A percentile compares a stretch with the other conserved stretches of the same genome.
Conservation (phyloP, 2,113 vertebrate genomes). For the Saimiri boliviensis region DNA sequence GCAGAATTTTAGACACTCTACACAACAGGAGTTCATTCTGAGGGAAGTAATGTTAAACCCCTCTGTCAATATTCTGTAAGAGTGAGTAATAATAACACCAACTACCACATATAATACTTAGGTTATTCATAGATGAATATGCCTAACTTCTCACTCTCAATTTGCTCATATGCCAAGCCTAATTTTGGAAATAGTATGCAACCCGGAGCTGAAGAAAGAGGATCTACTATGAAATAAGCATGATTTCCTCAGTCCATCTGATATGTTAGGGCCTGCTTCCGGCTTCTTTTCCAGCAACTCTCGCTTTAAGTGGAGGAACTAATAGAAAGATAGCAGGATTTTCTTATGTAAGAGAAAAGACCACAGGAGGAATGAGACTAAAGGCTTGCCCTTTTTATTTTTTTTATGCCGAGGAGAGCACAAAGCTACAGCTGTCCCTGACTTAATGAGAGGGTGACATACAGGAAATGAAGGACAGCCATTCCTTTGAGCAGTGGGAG, state of each 20-base stretch:
- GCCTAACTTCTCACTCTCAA: not conserved
- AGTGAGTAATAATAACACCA: not conserved
- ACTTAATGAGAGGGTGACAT: not conserved
- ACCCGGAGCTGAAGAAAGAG: not conserved
- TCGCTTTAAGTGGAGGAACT: not conserved
- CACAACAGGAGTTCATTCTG: not conserved
- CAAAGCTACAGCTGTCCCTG: accelerated
- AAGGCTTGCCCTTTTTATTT: not conserved
- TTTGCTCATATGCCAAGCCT: not conserved
- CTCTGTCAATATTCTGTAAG: not conserved
- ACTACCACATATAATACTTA: accelerated
- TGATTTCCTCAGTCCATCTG: not conserved
- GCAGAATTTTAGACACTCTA: not conserved
- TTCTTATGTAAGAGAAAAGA: not conserved
- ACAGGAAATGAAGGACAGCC: not conserved
- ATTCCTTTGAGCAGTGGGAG: not conserved
- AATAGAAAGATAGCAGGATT: not conserved
- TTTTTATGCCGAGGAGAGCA: not conserved
- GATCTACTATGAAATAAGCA: no score
- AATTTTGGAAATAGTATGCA: not conserved
- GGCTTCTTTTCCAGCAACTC: not conserved
- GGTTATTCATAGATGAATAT: not conserved
- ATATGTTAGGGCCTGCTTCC: not conserved
- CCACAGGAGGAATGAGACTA: not conserved
- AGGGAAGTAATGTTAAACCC: not conserved